phyloP scores from a whole-genome alignment of 2,797 vertebrate genomes.

The Liasis olivaceus region DNA sequence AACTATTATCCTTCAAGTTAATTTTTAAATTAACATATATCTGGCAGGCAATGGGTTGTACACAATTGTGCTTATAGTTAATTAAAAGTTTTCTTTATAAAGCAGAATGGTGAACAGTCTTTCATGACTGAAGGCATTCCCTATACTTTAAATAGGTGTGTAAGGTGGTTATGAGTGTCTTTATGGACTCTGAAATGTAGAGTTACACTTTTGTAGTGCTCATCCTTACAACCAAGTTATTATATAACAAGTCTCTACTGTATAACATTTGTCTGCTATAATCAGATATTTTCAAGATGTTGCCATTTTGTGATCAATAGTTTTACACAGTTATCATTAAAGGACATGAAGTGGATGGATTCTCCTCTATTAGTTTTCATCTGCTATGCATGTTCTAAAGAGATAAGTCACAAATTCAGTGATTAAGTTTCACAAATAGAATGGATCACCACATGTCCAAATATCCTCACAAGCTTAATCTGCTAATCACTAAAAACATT shows the following conservation, averaged over 20 bases:
- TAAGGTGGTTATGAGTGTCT: background rate
- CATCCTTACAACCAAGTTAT: background rate
- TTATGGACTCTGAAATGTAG: background rate
- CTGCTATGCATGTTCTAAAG: conserved; percentile 51
- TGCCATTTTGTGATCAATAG: conserved; percentile 36
- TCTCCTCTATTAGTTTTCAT: conserved; percentile 52
- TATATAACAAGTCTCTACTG: background rate
- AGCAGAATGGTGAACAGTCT: background rate
- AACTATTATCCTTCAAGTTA: background rate
- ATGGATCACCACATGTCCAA: conserved; percentile 40
- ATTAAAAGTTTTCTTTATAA: background rate
- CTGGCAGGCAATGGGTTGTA: conserved; percentile 61
- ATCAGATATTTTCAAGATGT: conserved; percentile 26
- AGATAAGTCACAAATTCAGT: conserved; percentile 29
- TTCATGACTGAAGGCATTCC: background rate
- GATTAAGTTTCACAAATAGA: conserved; percentile 28
- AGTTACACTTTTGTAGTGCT: background rate
- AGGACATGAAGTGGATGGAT: conserved; percentile 17
- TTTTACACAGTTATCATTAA: conserved; percentile 26
- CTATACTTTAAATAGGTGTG: background rate
- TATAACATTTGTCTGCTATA: background rate
- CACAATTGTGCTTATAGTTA: background rate
- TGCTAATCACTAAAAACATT: conserved; percentile 21
- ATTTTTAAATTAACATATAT: conserved; percentile 59
- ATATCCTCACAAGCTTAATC: conserved; percentile 38